Evolutionary conservation across 2,888 invertebrate species (phyloP), one percentile per base, ranked within the genome.

Genomic region (Temnothorax unifasciatus): DNA sequence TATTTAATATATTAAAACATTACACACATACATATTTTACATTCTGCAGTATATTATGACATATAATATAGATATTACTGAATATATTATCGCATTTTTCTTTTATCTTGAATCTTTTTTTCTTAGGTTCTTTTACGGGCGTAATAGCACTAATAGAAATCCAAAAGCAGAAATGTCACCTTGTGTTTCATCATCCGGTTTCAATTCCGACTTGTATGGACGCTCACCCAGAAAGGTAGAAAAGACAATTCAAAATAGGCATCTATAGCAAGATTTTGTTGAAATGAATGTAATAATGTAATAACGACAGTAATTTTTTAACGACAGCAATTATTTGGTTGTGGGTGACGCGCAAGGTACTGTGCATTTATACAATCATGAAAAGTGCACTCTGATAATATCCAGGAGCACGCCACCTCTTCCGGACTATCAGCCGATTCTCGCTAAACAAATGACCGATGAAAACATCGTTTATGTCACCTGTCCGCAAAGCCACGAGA

Each of bases 211-310:
- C 90, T 21, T 89, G 92, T 29, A 79, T 93, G 1, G 93, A 91
- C 13, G 76, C 87, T 8, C 92, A 92, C 81, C 90, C 92, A 0
- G 85, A 90, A 69, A 91, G 90, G 93, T 93, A 85, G 54, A 44
- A n/a, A n/a, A n/a, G n/a, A 15, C 34, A 59, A 54, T 69, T 52
- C 2, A 0, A 71, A 59, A 11, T 13, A 13, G 18, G 13, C n/a
- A 18, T 57, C 29, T 29, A 5, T 11, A 71, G 15, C 34, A 74
- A 34, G 15, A 44, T 25, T 41, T 4, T 52, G 18, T 69, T 69
- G 13, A 69, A 69, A 50, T 57, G 38, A 54, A 38, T 15, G 13
- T 11, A 64, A 64, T 25, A 15, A 47, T 61, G 29, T 50, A 68
- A 47, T 25, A 38, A 38, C 0, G 5, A 66, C 8, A 21, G 8